Evolutionary conservation across 2,113 vertebrate species (phyloP).

Genomic region (Leptobrachium ailaonicum): DNA sequence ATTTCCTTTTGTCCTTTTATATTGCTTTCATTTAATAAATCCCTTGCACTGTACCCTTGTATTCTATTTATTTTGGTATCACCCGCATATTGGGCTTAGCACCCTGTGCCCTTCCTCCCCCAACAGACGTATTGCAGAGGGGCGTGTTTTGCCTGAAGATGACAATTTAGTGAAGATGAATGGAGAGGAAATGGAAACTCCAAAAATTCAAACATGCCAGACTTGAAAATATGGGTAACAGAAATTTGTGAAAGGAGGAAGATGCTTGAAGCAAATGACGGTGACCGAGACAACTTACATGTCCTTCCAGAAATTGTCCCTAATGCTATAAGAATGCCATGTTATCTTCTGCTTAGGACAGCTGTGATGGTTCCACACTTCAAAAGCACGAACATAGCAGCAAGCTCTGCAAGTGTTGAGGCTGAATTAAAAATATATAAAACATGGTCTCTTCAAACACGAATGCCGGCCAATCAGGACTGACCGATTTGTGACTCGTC

Average conservation of each 20-base stretch:
- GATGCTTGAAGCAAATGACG: slow-evolving; percentile 22
- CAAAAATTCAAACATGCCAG: neutral
- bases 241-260: neutral
- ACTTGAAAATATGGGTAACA: too few species aligned
- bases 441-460: too few species aligned
- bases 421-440: neutral
- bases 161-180: neutral
- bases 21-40: too few species aligned
- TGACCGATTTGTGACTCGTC: too few species aligned
- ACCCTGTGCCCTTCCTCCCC: too few species aligned
- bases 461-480: too few species aligned
- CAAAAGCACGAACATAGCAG: neutral
- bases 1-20: too few species aligned
- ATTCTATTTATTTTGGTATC: too few species aligned
- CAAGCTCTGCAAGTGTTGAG: slow-evolving; percentile 46
- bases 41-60: too few species aligned
- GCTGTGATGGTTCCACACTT: slow-evolving; percentile 9
- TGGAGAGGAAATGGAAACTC: neutral
- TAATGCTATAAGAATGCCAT: slow-evolving; percentile 12
- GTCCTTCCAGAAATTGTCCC: slow-evolving; percentile 19
- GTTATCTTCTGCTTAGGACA: slow-evolving; percentile 18
- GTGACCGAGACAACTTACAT: slow-evolving; percentile 49
- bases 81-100: too few species aligned
- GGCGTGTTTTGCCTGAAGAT: neutral
- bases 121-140: neutral